Evolutionary conservation across 2,113 vertebrate genomes (phyloP).

Genomic region (Dicrurus megarhynchus): DNA sequence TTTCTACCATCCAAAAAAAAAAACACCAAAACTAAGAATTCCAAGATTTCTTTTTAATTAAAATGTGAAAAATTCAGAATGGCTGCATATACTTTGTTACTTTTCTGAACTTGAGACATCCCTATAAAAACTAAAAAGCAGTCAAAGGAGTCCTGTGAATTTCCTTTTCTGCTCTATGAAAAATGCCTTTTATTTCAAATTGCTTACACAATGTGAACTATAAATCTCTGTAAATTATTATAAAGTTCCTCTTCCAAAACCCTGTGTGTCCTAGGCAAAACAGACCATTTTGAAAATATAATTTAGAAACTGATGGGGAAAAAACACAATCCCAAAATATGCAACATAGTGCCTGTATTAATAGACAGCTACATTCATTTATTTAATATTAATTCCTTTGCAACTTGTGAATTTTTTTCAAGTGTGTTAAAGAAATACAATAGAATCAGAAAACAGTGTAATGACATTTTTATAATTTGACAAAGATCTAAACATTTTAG

Average conservation of each 20-base stretch:
- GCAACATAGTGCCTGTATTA: not conserved
- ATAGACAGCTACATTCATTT: not conserved
- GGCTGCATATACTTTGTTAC: not conserved
- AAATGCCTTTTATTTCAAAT: not conserved
- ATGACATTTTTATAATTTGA: not conserved
- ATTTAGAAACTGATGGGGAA: not conserved
- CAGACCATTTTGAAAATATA: not conserved
- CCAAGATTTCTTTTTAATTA: not conserved
- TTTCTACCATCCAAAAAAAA: not conserved
- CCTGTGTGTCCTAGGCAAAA: not conserved
- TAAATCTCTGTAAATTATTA: not conserved
- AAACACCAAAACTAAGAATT: fast-evolving
- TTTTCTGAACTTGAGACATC: not conserved
- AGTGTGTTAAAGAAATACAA: not conserved
- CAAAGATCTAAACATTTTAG: not conserved
- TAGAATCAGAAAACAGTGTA: not conserved
- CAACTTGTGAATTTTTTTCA: not conserved
- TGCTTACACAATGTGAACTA: not conserved
- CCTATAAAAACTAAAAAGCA: not conserved
- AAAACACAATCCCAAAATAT: not conserved
- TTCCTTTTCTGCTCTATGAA: not conserved
- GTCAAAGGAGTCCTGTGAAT: not conserved
- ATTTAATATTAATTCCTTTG: not conserved
- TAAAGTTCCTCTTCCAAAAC: not conserved
- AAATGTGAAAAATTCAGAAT: not conserved